Percentiles rank a stretch among this genome's conserved stretches.
Evolutionary conservation across 2,113 vertebrate genomes (phyloP).

Genomic region (Ptyas mucosa): DNA sequence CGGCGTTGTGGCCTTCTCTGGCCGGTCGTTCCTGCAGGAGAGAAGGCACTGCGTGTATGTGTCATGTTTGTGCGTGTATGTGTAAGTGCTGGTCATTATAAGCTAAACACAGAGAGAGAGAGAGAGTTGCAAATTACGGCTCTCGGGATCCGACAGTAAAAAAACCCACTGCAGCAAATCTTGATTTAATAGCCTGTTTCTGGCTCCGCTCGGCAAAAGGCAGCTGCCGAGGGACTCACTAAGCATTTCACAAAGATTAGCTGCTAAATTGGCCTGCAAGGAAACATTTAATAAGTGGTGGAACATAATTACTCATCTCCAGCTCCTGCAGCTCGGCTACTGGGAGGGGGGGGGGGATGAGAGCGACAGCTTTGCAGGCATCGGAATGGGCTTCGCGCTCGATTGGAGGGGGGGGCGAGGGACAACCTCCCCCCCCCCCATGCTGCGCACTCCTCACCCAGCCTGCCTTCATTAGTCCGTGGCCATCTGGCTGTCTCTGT

Average conservation of each 20-base stretch:
- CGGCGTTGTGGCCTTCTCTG: background rate
- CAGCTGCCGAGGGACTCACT: constrained; percentile 54
- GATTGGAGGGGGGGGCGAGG: constrained; percentile 32
- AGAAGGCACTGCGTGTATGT: accelerated
- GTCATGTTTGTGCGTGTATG: background rate
- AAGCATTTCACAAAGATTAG: constrained; percentile 61
- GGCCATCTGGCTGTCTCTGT: background rate
- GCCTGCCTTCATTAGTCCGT: constrained; percentile 55
- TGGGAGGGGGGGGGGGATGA: constrained; percentile 1
- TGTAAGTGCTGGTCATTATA: background rate
- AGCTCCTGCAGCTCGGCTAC: constrained; percentile 33
- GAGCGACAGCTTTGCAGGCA: constrained; percentile 56
- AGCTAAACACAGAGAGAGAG: background rate
- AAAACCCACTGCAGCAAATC: constrained; percentile 53
- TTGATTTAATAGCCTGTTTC: constrained; percentile 61
- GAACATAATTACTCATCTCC: constrained; percentile 53
- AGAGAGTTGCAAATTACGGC: background rate
- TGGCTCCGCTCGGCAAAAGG: constrained; percentile 50
- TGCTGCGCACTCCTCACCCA: constrained; percentile 37
- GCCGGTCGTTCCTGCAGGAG: background rate
- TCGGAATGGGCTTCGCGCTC: constrained; percentile 29
- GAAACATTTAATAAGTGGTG: constrained; percentile 61
- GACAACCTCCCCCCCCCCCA: constrained; percentile 33
- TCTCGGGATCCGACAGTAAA: constrained; percentile 36
- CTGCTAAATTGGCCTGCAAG: constrained; percentile 63